Evolutionary conservation across 2,888 invertebrate species (phyloP).

Genomic region (Dryococelus australis): DNA sequence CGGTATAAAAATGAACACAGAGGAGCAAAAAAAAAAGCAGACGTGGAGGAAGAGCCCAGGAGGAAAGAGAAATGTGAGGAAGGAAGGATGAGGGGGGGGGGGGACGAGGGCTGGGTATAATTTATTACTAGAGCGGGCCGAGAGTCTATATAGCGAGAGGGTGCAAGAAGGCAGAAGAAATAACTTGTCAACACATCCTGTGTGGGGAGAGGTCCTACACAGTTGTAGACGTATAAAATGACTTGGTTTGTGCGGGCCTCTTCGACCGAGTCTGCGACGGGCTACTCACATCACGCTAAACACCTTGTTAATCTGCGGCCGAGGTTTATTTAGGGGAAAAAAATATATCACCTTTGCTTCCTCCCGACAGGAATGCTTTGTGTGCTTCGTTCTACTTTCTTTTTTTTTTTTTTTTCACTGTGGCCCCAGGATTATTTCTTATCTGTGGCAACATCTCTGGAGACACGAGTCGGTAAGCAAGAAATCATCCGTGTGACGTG

Average conservation of each 20-base stretch:
- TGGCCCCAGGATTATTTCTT: neutral
- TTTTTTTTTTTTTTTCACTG: neutral
- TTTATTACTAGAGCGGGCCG: neutral
- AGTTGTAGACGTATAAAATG: conserved; percentile 17
- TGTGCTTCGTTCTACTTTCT: neutral
- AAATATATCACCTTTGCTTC: neutral
- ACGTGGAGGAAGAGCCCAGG: neutral
- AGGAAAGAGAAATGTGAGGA: no score
- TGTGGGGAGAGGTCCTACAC: neutral
- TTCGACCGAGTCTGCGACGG: neutral
- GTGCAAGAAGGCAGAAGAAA: conserved; percentile 4
- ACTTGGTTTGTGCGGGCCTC: neutral
- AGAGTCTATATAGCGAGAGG: neutral
- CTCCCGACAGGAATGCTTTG: neutral
- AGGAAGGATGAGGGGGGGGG: neutral
- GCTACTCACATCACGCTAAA: neutral
- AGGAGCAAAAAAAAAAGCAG: neutral
- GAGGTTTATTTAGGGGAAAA: neutral
- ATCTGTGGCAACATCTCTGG: neutral
- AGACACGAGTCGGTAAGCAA: neutral
- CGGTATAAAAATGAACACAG: conserved; percentile 18
- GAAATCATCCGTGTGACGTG: neutral
- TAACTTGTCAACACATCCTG: conserved; percentile 29
- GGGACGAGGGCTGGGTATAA: neutral
- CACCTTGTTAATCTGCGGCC: conserved; percentile 19